phyloP scores from a whole-genome alignment of 2,113 vertebrate genomes.

The Grammomys surdaster region DNA sequence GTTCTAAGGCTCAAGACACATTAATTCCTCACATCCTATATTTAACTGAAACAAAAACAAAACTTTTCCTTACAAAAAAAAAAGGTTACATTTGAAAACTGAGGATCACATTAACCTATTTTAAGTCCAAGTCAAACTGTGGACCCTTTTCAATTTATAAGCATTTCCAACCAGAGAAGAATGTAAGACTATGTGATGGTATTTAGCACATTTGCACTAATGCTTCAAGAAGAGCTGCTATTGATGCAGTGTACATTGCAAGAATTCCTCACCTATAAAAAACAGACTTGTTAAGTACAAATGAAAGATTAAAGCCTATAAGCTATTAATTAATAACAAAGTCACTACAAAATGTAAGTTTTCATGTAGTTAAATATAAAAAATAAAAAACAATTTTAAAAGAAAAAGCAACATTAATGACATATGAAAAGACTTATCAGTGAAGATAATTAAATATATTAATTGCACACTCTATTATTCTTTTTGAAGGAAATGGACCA shows the following conservation, averaged over 20 bases:
- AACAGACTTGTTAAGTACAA: constrained; percentile 83
- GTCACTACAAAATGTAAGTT: neutral
- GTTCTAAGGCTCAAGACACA: neutral
- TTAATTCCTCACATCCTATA: neutral
- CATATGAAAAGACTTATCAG: constrained; percentile 39
- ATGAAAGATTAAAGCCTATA: constrained; percentile 85
- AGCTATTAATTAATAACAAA: constrained; percentile 38
- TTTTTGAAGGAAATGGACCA: constrained; percentile 59
- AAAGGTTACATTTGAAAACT: constrained; percentile 45
- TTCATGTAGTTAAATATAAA: constrained; percentile 66
- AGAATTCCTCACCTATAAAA: constrained; percentile 85
- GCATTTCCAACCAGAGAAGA: constrained; percentile 60
- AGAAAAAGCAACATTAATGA: constrained; percentile 57
- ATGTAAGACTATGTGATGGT: constrained; percentile 6
- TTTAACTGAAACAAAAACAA: neutral
- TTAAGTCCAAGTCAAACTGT: constrained; percentile 53
- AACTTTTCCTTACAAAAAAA: neutral
- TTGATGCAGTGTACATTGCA: constrained; percentile 59
- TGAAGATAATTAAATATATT: constrained; percentile 26
- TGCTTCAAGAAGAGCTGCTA: constrained; percentile 72
- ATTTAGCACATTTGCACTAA: constrained; percentile 82
- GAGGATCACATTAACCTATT: constrained; percentile 32
- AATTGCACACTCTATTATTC: constrained; percentile 52
- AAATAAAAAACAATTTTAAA: constrained; percentile 45
- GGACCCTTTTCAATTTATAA: constrained; percentile 67